Conservation (phyloP, 2,797 vertebrate genomes). For the Gambelia wislizenii region DNA sequence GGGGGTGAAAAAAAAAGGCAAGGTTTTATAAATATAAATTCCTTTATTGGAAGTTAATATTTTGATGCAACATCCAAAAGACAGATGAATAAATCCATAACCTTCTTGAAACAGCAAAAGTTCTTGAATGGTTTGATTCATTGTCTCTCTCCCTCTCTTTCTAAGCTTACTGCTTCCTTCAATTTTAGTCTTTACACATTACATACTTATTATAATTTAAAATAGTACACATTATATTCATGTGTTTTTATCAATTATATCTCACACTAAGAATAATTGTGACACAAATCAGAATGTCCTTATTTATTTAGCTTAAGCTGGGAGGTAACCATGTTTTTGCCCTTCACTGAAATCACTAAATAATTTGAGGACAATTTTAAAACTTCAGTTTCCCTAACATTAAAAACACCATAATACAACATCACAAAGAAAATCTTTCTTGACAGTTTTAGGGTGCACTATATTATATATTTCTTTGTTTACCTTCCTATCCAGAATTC, state of each 20-base stretch:
- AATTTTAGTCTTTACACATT: constrained; percentile 31
- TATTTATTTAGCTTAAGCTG: constrained; percentile 1
- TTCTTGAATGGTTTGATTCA: constrained; percentile 5
- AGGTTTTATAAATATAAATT: constrained; percentile 5
- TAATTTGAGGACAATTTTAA: constrained; percentile 41
- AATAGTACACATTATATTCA: not conserved
- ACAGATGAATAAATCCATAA: not conserved
- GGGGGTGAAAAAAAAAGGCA: not conserved
- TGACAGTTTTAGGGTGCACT: constrained; percentile 26
- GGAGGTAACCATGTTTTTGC: not conserved
- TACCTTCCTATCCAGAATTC: constrained; percentile 5
- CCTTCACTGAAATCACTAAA: constrained; percentile 40
- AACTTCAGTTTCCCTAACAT: constrained; percentile 44
- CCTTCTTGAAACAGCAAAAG: not conserved
- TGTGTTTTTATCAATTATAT: constrained; percentile 2
- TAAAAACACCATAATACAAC: constrained; percentile 25
- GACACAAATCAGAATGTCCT: constrained; percentile 14
- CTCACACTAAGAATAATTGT: not conserved
- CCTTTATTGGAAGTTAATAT: not conserved
- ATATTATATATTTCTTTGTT: not conserved
- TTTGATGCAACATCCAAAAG: not conserved
- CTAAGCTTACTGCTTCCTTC: constrained; percentile 21
- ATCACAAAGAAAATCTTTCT: constrained; percentile 17
- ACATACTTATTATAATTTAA: no score
- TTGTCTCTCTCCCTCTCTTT: not conserved